Conservation (phyloP, 2,113 vertebrate species). For the Leptobrachium leishanense region DNA sequence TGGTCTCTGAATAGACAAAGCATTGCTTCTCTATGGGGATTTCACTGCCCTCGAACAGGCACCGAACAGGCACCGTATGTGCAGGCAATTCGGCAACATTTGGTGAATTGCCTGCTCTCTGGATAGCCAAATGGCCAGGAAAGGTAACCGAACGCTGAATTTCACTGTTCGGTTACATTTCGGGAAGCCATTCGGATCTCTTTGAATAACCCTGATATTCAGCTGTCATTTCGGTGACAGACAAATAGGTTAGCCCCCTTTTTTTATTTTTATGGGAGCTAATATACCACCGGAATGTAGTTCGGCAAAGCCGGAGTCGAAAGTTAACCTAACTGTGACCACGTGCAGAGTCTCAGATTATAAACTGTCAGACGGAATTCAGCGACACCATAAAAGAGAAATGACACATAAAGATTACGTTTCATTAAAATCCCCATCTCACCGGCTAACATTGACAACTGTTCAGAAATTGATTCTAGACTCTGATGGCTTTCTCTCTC, state of each 20-base stretch:
- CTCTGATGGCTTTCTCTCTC: constrained; percentile 32
- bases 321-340: constrained; percentile 26
- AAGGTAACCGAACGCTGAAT: too few species aligned
- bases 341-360: constrained; percentile 26
- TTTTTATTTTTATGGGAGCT: constrained; percentile 2
- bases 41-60: too few species aligned
- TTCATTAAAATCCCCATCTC: constrained; percentile 12
- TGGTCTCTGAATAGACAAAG: too few species aligned
- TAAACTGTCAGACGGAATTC: constrained; percentile 44
- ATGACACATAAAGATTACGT: constrained; percentile 40
- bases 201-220: too few species aligned
- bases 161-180: too few species aligned
- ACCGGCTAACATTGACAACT: constrained; percentile 30
- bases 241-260: neutral
- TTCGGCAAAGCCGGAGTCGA: neutral
- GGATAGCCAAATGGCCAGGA: too few species aligned
- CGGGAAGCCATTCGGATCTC: too few species aligned
- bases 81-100: too few species aligned
- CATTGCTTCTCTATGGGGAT: too few species aligned
- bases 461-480: constrained; percentile 41
- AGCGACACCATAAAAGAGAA: constrained; percentile 41
- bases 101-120: too few species aligned
- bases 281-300: constrained; percentile 18
- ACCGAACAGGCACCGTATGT: too few species aligned
- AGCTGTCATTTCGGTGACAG: too few species aligned